Evolutionary conservation across 2,113 vertebrate genomes (phyloP), one percentile per base, ranked within the genome.

Genomic region (Hydrochoerus hydrochaeris): DNA sequence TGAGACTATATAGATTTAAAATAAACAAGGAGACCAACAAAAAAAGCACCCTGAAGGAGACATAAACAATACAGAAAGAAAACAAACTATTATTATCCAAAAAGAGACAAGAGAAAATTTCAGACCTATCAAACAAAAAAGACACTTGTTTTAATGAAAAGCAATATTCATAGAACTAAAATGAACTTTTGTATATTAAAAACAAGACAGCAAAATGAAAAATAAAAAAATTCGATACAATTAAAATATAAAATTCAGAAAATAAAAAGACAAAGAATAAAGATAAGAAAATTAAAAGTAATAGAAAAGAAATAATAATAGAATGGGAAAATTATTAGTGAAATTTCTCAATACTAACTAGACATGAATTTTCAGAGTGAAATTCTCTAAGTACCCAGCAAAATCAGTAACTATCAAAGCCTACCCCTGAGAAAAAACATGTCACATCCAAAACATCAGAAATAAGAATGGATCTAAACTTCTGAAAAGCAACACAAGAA

Each of bases 181-280:
- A 54, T 54, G 38, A 86, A 19, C 26, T 88, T 71, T 32, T 57
- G 6, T 26, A 32, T 71, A 89, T 63, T 88, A 73, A 89, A 86
- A 88, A 69, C 12, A 71, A 35, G 19, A 83, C 30, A 41, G 14
- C 4, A 84, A 38, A 91, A 75, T 44, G 12, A 80, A 44, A 88
- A 82, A 67, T 4, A 83, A 87, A 81, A 63, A 91, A 60, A 87
- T 46, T 49, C 24, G 91, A 90, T 28, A 91, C 1, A 41, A 77
- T 41, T 41, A 17, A 20, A 91, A 78, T 17, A 78, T 9, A 63
- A 96, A 73, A 75, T 95, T 65, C 17, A 85, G 49, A 93, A 90
- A 82, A 90, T 11, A 94, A 46, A 87, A 91, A 46, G 32, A 87
- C 14, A 57, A 85, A 54, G 35, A 95, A 86, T 75, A 38, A 86